These are phyloP conservation scores for Onchidella celtica DNA, from an alignment of 2,888 invertebrate genomes.

Conservation along the genomic window DNA sequence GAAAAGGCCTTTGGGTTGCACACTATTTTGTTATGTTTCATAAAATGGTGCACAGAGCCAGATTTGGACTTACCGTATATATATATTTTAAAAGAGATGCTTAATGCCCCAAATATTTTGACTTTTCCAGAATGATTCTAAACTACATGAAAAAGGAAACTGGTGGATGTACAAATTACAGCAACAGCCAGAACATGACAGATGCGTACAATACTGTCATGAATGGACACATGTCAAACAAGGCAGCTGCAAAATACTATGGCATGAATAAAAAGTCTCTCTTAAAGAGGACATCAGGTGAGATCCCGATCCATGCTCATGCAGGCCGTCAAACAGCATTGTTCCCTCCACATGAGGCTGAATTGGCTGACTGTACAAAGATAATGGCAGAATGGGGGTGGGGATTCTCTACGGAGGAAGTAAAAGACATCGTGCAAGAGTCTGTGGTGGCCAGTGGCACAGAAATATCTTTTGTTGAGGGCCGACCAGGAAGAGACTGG, in stretches of 20 bases:
- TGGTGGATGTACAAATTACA: neutral
- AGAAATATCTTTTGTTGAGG: slow-evolving; percentile 31
- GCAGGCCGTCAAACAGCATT: slow-evolving; percentile 7
- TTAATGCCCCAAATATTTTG: slow-evolving; percentile 10
- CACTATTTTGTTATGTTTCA: no score
- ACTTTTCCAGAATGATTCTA: slow-evolving; percentile 3
- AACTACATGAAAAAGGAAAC: slow-evolving; percentile 12
- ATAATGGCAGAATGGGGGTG: slow-evolving; percentile 45
- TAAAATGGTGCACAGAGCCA: no score
- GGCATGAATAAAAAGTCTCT: slow-evolving; percentile 42
- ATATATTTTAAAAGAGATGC: neutral
- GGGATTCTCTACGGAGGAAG: slow-evolving; percentile 34
- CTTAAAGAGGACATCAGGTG: neutral
- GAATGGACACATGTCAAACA: neutral
- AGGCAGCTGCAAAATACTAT: slow-evolving; percentile 22
- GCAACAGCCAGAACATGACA: slow-evolving; percentile 12
- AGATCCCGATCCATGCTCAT: slow-evolving; percentile 29
- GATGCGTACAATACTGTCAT: slow-evolving; percentile 23
- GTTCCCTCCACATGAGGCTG: slow-evolving; percentile 22
- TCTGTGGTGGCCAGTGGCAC: neutral
- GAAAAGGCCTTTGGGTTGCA: no score
- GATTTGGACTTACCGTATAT: no score
- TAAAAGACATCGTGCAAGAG: slow-evolving; percentile 36
- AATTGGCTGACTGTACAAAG: slow-evolving; percentile 38
- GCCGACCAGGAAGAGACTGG: slow-evolving; percentile 20